Conservation (phyloP, 1,140 invertebrate species). For the Pachypsylla venusta region DNA sequence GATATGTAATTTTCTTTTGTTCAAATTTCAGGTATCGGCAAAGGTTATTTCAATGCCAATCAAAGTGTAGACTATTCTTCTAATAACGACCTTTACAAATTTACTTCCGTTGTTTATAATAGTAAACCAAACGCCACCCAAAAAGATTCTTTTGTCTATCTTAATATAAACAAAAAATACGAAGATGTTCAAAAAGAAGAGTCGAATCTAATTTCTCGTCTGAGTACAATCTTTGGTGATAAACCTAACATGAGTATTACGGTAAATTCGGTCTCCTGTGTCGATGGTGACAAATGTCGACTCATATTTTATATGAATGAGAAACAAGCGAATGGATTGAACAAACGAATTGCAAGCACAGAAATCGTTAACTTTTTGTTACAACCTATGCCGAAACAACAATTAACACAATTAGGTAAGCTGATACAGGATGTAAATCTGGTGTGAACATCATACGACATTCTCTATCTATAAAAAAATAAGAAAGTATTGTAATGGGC, state of each 20-base stretch:
- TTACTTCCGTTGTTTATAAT: conserved; percentile 85
- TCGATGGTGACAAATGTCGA: conserved; percentile 60
- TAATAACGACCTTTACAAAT: conserved; percentile 78
- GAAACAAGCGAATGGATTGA: conserved; percentile 35
- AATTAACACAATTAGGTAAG: conserved; percentile 45
- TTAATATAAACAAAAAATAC: conserved; percentile 66
- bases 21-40: neutral
- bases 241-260: conserved; percentile 65
- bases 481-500: too few species aligned
- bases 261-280: conserved; percentile 55
- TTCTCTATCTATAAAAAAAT: too few species aligned
- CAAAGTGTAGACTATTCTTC: conserved; percentile 56
- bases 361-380: conserved; percentile 53
- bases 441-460: too few species aligned
- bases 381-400: conserved; percentile 48
- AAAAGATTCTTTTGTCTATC: conserved; percentile 69
- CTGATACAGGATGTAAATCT: too few species aligned
- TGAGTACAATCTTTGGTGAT: conserved; percentile 56
- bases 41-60: neutral
- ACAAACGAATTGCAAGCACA: conserved; percentile 54
- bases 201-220: conserved; percentile 48
- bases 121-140: conserved; percentile 64
- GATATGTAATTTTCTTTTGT: neutral
- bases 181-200: conserved; percentile 56
- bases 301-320: conserved; percentile 65